Evolutionary conservation across 2,888 invertebrate species (phyloP), one percentile per base, ranked within the genome.

Genomic region (Leucoma salicis): DNA sequence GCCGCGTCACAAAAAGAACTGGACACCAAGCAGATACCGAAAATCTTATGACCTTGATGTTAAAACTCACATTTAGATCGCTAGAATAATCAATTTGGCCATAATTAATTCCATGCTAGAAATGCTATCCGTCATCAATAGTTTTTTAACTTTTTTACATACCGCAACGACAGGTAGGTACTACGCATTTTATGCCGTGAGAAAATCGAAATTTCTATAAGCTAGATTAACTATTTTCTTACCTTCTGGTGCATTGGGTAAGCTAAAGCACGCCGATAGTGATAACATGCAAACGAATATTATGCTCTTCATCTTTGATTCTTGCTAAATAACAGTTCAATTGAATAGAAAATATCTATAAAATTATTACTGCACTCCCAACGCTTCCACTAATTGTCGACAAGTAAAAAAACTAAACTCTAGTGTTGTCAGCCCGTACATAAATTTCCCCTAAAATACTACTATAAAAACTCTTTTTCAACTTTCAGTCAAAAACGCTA

Each of bases 271-370:
- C 51, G 76, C 52, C 31, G 81, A 74, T 7, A 86, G 49, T 27
- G 84, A 76, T 37, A 87, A 56, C 43, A 87, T 70, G 67, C 82
- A 82, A 53, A 87, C 63, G 60, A 85, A 70, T 61, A 78, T 69
- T 48, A 82, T 70, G 70, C 71, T 75, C 69, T 84, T 82, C 86
- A 85, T 86, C 48, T 46, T 61, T 35, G 42, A 47, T 46, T 44
- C 46, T 48, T 18, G 53, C 14, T 55, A 42, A 45, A 64, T 57
- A 46, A 46, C 56, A 53, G 56, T n/a, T 53, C 47, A 46, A 49
- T 25, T 53, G 6, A 18, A 18, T 18, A 18, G 18, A 27, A 24
- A 52, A 46, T 53, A 49, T 31, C 43, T 51, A 43, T 47, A 49
- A 49, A 56, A 58, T 51, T 53, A 38, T 31, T 24, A 27, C 7